phyloP scores from a whole-genome alignment of 1,140 invertebrate genomes.

The Cyphomyrmex costatus region DNA sequence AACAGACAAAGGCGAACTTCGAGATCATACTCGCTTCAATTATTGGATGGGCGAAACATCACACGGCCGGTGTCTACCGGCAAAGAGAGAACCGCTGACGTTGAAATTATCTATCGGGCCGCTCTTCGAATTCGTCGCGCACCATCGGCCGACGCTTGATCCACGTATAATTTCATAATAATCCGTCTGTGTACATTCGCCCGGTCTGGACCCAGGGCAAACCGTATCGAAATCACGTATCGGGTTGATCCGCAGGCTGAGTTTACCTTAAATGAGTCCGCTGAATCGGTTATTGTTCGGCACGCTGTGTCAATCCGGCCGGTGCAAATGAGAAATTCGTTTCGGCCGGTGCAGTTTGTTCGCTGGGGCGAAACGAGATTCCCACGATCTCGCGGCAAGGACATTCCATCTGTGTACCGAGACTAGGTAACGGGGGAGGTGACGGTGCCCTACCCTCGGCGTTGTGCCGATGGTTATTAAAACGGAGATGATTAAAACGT shows the following conservation, averaged over 20 bases:
- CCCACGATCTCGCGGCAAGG: conserved; percentile 48
- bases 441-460: background rate
- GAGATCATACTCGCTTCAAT: conserved; percentile 44
- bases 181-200: conserved; percentile 75
- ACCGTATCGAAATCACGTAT: conserved; percentile 77
- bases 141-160: conserved; percentile 68
- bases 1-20: background rate
- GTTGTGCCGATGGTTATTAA: conserved; percentile 61
- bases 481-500: conserved; percentile 72
- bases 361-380: conserved; percentile 57
- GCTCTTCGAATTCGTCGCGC: conserved; percentile 64
- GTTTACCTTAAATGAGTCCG: conserved; percentile 77
- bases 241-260: conserved; percentile 68
- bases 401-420: conserved; percentile 43
- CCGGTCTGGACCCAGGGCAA: conserved; percentile 24
- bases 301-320: conserved; percentile 64
- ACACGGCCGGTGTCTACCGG: conserved; percentile 17
- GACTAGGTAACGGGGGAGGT: background rate
- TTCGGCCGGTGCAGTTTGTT: conserved; percentile 62
- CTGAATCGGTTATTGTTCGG: conserved; percentile 67
- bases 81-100: conserved; percentile 37
- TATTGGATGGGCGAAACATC: conserved; percentile 59
- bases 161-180: conserved; percentile 80
- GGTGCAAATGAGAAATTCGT: conserved; percentile 71
- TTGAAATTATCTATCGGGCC: conserved; percentile 48